These are phyloP conservation scores for Salvelinus alpinus DNA, from an alignment of 2,113 vertebrate genomes.

Conservation along the genomic window DNA sequence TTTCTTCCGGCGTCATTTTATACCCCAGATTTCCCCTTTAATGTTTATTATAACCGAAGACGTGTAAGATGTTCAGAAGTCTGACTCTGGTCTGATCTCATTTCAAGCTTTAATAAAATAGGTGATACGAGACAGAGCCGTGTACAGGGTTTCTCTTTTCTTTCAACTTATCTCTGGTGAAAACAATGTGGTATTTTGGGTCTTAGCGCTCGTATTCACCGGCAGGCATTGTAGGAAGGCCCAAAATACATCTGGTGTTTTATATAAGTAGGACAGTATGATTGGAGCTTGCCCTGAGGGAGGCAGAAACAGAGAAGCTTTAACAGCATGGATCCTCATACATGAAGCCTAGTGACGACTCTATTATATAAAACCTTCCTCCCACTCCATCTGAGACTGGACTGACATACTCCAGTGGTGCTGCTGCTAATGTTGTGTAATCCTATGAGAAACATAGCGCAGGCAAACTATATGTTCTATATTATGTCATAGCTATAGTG, in stretches of 20 bases:
- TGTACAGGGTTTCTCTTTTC: too few relatives aligned
- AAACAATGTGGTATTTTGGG: too few relatives aligned
- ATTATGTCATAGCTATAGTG: neutral
- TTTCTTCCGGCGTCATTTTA: too few relatives aligned
- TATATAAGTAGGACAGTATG: neutral
- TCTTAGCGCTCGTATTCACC: too few relatives aligned
- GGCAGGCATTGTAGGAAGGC: neutral
- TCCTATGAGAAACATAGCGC: neutral
- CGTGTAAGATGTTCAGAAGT: too few relatives aligned
- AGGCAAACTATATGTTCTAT: too few relatives aligned
- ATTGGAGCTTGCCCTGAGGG: neutral
- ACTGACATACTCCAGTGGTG: neutral
- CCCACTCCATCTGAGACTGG: constrained; percentile 3
- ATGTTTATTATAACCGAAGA: too few relatives aligned
- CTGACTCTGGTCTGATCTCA: too few relatives aligned
- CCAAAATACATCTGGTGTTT: neutral
- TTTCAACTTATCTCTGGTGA: too few relatives aligned
- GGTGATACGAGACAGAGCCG: too few relatives aligned
- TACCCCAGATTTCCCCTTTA: too few relatives aligned
- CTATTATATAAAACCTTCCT: neutral
- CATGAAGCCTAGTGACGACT: neutral
- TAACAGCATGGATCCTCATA: neutral
- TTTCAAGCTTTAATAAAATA: too few relatives aligned
- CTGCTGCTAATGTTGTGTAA: neutral
- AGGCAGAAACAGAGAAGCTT: neutral